Percentiles rank a stretch among this genome's conserved stretches.
These are phyloP conservation scores for Lasioglossum albipes DNA, from an alignment of 1,140 invertebrate genomes.

Conservation along the genomic window DNA sequence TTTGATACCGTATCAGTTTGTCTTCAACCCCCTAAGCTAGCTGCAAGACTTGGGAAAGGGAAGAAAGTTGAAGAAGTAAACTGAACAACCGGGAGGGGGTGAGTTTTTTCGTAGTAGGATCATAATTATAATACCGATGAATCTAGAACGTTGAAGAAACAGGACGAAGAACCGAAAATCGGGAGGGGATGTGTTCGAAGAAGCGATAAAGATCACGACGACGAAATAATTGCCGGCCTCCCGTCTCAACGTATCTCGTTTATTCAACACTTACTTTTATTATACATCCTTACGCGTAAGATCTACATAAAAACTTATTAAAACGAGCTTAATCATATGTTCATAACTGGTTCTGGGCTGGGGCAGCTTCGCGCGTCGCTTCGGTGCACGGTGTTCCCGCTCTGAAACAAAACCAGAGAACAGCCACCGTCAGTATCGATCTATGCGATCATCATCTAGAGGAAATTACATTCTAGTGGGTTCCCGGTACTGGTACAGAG, in stretches of 20 bases:
- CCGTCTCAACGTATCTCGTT: slow-evolving; percentile 71
- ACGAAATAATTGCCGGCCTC: slow-evolving; percentile 21
- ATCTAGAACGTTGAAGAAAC: too few relatives aligned
- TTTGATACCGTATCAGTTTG: too few relatives aligned
- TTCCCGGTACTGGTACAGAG: too few relatives aligned
- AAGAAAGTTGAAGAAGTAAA: neutral
- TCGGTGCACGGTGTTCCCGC: slow-evolving; percentile 60
- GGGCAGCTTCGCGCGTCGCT: slow-evolving; percentile 63
- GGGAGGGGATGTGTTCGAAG: too few relatives aligned
- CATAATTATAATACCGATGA: too few relatives aligned
- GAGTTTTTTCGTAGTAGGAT: too few relatives aligned
- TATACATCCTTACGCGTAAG: slow-evolving; percentile 73
- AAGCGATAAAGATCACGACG: neutral
- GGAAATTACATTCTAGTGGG: too few relatives aligned
- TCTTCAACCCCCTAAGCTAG: too few relatives aligned
- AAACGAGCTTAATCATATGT: slow-evolving; percentile 77
- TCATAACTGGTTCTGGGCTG: slow-evolving; percentile 72
- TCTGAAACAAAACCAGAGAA: slow-evolving; percentile 67
- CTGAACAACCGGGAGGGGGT: too few relatives aligned
- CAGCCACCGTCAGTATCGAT: neutral
- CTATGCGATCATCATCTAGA: too few relatives aligned
- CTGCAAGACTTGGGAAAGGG: too few relatives aligned
- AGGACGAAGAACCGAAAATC: too few relatives aligned
- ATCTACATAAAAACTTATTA: slow-evolving; percentile 79
- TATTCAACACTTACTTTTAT: slow-evolving; percentile 76